Conservation (phyloP, 1,140 invertebrate genomes). For the Anagrus nilaparvatae region DNA sequence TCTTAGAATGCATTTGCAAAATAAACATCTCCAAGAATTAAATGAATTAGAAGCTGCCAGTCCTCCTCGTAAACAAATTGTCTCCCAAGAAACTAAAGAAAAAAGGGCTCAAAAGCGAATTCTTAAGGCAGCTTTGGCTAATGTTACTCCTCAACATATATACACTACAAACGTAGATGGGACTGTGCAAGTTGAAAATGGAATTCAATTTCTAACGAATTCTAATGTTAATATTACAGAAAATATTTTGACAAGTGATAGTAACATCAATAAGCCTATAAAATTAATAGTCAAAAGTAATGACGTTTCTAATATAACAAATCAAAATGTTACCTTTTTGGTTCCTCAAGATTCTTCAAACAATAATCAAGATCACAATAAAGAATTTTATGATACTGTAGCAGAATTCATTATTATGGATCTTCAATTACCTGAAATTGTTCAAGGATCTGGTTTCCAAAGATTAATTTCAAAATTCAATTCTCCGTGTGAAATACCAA, state of each 20-base stretch:
- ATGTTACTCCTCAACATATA: slow-evolving; percentile 32
- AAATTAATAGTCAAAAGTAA: slow-evolving; percentile 33
- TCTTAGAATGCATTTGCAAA: slow-evolving; percentile 50
- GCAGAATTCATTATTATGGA: slow-evolving; percentile 43
- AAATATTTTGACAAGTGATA: slow-evolving; percentile 29
- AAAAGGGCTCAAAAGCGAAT: slow-evolving; percentile 34
- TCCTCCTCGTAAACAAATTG: slow-evolving; percentile 27
- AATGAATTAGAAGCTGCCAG: slow-evolving; percentile 36
- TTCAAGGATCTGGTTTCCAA: slow-evolving; percentile 44
- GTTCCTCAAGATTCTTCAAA: slow-evolving; percentile 24
- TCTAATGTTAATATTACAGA: slow-evolving; percentile 30
- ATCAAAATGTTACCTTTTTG: slow-evolving; percentile 28
- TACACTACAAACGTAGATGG: slow-evolving; percentile 41
- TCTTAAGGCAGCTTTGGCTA: slow-evolving; percentile 28
- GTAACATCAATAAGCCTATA: slow-evolving; percentile 30
- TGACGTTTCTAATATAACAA: slow-evolving; percentile 12
- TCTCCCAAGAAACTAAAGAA: slow-evolving; percentile 35
- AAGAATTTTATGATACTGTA: slow-evolving; percentile 39
- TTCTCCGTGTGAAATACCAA: slow-evolving; percentile 45
- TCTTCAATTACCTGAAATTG: slow-evolving; percentile 40
- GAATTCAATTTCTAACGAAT: slow-evolving; percentile 41
- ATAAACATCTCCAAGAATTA: slow-evolving; percentile 45
- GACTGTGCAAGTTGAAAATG: slow-evolving; percentile 39
- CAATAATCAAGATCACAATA: slow-evolving; percentile 18
- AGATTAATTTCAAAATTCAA: slow-evolving; percentile 40